These are phyloP conservation scores for Neoniphon sammara DNA, from an alignment of 2,797 vertebrate species.

Conservation along the genomic window DNA sequence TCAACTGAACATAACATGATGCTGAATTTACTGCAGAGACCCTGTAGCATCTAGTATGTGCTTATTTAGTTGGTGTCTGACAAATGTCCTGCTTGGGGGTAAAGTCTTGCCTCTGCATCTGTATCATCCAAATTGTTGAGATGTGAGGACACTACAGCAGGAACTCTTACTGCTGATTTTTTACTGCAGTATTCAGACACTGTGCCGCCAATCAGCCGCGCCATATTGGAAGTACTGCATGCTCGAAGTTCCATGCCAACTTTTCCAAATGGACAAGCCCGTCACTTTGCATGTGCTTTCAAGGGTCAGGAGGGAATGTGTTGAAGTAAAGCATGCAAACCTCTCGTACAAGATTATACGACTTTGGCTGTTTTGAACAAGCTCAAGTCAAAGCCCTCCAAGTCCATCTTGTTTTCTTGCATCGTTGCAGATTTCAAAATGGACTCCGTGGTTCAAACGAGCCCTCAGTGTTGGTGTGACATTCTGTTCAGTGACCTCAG, in stretches of 20 bases:
- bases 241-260: constrained; percentile 34
- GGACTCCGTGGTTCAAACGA: constrained; percentile 25
- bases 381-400: constrained; percentile 9
- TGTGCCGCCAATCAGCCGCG: constrained; percentile 30
- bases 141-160: constrained; percentile 35
- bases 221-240: constrained; percentile 44
- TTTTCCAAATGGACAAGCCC: constrained; percentile 18
- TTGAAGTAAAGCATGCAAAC: constrained; percentile 70
- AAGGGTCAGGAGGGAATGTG: constrained; percentile 68
- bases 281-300: constrained; percentile 28
- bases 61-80: constrained; percentile 61
- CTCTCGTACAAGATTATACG: constrained; percentile 13
- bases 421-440: not conserved
- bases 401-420: not conserved
- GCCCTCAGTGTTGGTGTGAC: constrained; percentile 38
- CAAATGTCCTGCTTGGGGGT: constrained; percentile 12
- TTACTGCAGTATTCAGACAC: constrained; percentile 45
- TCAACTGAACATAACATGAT: constrained; percentile 53
- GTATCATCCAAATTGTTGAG: constrained; percentile 24
- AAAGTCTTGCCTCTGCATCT: not conserved
- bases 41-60: constrained; percentile 72
- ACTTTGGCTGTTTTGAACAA: constrained; percentile 3
- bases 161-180: constrained; percentile 48
- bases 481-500: constrained; percentile 36
- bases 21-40: constrained; percentile 66